Evolutionary conservation across 23 tunicate species (phyloP).

Genomic region (Botrylloides violaceus): DNA sequence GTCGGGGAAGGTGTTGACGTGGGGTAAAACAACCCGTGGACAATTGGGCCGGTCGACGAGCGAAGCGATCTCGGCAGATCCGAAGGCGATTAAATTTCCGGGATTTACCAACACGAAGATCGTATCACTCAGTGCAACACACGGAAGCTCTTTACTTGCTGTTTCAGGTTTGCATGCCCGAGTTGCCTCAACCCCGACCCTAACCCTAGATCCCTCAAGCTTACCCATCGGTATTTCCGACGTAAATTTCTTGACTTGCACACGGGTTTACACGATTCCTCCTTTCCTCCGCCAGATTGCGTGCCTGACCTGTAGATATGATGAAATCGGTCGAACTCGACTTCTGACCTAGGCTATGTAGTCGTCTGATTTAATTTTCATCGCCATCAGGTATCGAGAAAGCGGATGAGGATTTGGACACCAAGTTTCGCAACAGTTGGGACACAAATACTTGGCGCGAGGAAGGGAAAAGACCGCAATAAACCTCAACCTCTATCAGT

Average conservation of each 20-base stretch:
- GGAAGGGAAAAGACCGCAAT: slow-evolving; percentile 66
- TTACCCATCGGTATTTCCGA: too few relatives aligned
- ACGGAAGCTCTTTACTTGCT: slow-evolving; percentile 61
- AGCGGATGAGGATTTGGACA: slow-evolving; percentile 37
- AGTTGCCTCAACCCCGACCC: too few relatives aligned
- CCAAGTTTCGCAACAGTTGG: slow-evolving; percentile 83
- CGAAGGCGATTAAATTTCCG: slow-evolving; percentile 43
- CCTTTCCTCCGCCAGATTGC: too few relatives aligned
- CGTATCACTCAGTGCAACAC: slow-evolving; percentile 68
- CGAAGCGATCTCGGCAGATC: slow-evolving; percentile 28
- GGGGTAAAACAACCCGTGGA: slow-evolving; percentile 90
- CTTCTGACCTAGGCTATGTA: too few relatives aligned
- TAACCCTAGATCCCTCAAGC: too few relatives aligned
- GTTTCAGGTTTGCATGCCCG: slow-evolving; percentile 86
- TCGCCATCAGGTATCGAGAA: slow-evolving; percentile 46
- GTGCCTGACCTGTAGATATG: too few relatives aligned
- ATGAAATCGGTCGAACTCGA: too few relatives aligned
- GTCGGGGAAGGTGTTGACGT: slow-evolving; percentile 48
- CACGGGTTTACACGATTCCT: too few relatives aligned
- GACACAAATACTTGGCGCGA: slow-evolving; percentile 91
- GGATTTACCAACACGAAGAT: slow-evolving; percentile 39
- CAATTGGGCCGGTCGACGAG: slow-evolving; percentile 77
- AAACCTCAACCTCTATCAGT: too few relatives aligned
- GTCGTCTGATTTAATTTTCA: too few relatives aligned
- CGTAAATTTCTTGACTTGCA: too few relatives aligned